Conservation (phyloP, 2,888 invertebrate genomes). For the Parnassius mnemosyne region DNA sequence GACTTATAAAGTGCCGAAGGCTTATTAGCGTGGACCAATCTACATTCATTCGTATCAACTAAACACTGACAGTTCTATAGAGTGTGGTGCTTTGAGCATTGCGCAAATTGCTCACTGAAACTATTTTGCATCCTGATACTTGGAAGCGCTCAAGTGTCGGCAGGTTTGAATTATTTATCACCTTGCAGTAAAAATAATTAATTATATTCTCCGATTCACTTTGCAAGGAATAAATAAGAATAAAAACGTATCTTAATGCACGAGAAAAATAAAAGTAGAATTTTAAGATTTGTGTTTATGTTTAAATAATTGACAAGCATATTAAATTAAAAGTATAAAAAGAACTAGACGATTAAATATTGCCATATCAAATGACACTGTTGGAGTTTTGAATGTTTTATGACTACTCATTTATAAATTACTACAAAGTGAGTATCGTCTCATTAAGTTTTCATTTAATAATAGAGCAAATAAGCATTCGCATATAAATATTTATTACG, state of each 20-base stretch:
- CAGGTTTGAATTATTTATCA: constrained; percentile 2
- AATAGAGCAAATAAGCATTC: too few species aligned
- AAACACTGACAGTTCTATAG: constrained; percentile 18
- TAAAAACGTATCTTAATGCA: too few species aligned
- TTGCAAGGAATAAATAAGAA: background rate
- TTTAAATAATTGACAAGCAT: background rate
- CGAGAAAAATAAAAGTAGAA: background rate
- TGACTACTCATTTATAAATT: too few species aligned
- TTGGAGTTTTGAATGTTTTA: too few species aligned
- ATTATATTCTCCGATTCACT: background rate
- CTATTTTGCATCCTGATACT: background rate
- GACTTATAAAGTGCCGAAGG: constrained; percentile 8
- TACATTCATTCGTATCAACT: constrained; percentile 3
- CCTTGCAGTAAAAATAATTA: background rate
- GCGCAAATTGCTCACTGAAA: constrained; percentile 10
- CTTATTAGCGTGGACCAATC: constrained; percentile 17
- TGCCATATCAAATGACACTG: too few species aligned
- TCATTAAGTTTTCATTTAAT: too few species aligned
- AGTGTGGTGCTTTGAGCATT: background rate
- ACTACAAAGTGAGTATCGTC: too few species aligned
- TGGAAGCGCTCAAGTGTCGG: background rate
- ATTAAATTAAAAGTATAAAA: background rate
- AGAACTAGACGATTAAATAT: background rate
- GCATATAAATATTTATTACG: too few species aligned
- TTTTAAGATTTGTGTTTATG: background rate